Base-by-base conservation (phyloP, 2,888 invertebrate species). In the Eustalomyia histrio region DNA sequence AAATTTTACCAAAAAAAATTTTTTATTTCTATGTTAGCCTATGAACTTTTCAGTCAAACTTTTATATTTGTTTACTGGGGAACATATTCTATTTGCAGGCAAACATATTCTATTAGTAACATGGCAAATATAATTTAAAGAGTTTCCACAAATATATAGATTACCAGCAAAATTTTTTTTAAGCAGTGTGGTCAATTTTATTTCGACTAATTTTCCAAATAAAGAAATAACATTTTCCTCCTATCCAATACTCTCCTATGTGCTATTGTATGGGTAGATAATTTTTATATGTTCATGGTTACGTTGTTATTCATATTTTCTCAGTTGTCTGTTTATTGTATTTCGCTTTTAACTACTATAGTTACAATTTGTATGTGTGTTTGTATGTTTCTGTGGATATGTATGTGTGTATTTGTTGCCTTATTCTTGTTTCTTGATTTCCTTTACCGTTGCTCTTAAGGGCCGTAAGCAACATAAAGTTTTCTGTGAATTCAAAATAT, bases 341-440 rank as follows among this genome's bases (percentile, higher is more conserved):
- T 75, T 72, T 80, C 76, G 21, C 58, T 68, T 76, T 72, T 63
- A 76, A 68, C 73, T 73, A 43, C 61, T 33, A 65, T 64, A 29
- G 69, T 75, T 35, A 68, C 52, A 16, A 29, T 65, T 12, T 57
- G 50, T 61, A 33, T 60, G 7, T 58, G 52, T 18, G 29, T 39
- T 4, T 29, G 29, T 29, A 6, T 29, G 29, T 4, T 1, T 29
- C 7, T 64, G 18, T 63, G 52, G 18, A n/a, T 68, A 52, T 18
- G 43, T 55, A 1, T 63, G 17, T 63, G 63, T 52, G 65, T 39
- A 52, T 33, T 39, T 73, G 76, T 50, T 71, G 58, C 57, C 64
- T 67, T 74, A 71, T 78, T 71, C 63, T 78, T 78, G 61, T 81
- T 81, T 71, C 74, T 81, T 81, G 78, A 81, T 81, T 81, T 81